Base-by-base conservation (phyloP, 2,888 invertebrate genomes). In the Caenorhabditis zanzibari region DNA sequence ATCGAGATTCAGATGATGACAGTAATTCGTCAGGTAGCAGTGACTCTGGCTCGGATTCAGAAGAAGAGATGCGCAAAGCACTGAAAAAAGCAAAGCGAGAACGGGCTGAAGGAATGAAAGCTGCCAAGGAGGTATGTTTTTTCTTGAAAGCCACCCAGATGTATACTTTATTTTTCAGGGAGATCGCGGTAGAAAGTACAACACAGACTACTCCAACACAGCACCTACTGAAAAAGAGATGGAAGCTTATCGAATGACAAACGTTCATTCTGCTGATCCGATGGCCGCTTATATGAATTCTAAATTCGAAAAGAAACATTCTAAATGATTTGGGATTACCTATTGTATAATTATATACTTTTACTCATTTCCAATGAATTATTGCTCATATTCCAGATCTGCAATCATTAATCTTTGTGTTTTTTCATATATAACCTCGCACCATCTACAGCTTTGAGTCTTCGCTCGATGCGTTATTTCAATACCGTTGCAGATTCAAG, bases 121-220 rank as follows among this genome's bases (percentile, higher is more conserved):
- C 87, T 38, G 76, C 80, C 9, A 85, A 85, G 71, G 86, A 86
- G 80, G 89, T 87, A 54, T 22, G 74, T 26, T 26, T 10, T 59
- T 61, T 22, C 22, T 6, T 10, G 5, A 12, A 64, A 58, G n/a
- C 38, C 10, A 61, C 38, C 52, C 7, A 38, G 12, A 32, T 32
- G 5, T 12, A 38, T 38, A 12, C 2, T 38, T 12, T 10, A 2
- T 24, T 28, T 76, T 90, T 66, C 56, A 90, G 90, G 96, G 77
- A 92, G 98, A 98, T 91, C 94, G 97, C 19, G 96, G 97, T 91
- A 94, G 98, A 3, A 95, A 96, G 0, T 99, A 97, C 93, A 97
- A 98, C 93, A 96, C 96, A 91, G 93, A 93, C 92, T 92, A 92
- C 83, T 93, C 93, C 52, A 95, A 95, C 0, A 95, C 95, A 89